Conservation (phyloP, 2,888 invertebrate species). For the Prosapia bicincta region DNA sequence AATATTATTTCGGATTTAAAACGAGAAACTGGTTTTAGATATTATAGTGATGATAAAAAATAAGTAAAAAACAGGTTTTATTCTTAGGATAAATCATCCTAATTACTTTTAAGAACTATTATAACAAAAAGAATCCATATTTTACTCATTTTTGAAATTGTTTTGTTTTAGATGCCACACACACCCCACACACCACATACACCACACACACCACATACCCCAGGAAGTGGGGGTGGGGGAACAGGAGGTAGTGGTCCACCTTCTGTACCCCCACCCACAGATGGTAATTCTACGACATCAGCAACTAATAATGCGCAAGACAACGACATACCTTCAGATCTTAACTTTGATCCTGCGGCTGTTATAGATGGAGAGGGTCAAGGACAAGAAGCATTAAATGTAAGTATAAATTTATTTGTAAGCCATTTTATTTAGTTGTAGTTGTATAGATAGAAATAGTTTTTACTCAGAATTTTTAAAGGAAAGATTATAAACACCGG, state of each 20-base stretch:
- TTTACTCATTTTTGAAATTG: too few relatives aligned
- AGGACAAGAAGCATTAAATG: slow-evolving; percentile 82
- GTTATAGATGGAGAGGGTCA: slow-evolving; percentile 91
- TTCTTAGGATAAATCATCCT: too few relatives aligned
- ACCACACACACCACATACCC: slow-evolving; percentile 71
- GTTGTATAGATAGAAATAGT: too few relatives aligned
- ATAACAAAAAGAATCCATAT: too few relatives aligned
- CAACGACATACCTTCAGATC: slow-evolving; percentile 80
- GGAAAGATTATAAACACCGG: too few relatives aligned
- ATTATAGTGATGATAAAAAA: too few relatives aligned
- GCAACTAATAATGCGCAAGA: slow-evolving; percentile 46
- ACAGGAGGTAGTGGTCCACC: slow-evolving; percentile 75
- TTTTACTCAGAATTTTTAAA: too few relatives aligned
- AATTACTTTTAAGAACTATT: too few relatives aligned
- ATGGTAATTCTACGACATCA: slow-evolving; percentile 45
- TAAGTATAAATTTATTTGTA: slow-evolving; percentile 56
- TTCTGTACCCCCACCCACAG: slow-evolving; percentile 66
- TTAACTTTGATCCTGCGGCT: slow-evolving; percentile 90
- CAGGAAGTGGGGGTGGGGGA: slow-evolving; percentile 46
- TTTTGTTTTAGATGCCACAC: slow-evolving; percentile 65
- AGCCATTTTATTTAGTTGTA: too few relatives aligned
- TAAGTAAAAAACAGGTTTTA: too few relatives aligned
- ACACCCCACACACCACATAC: slow-evolving; percentile 77
- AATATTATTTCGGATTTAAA: too few relatives aligned
- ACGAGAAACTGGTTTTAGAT: too few relatives aligned